Evolutionary conservation across 2,113 vertebrate species (phyloP), one percentile per base, ranked within the genome.

Genomic region (Python bivittatus): DNA sequence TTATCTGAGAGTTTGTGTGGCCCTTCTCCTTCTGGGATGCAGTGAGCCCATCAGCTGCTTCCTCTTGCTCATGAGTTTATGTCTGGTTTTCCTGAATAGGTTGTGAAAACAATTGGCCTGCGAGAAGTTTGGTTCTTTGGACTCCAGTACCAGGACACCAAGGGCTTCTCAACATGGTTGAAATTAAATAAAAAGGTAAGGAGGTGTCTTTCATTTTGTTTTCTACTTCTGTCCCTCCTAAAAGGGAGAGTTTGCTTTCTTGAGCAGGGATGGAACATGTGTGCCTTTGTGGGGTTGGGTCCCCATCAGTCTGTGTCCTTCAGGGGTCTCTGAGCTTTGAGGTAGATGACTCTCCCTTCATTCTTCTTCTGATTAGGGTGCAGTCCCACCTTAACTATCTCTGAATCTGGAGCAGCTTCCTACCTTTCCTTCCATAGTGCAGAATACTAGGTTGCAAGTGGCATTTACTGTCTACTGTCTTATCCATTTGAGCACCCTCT

Each of bases 101-200:
- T 99, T 56, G 99, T 99, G 95, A 99, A 99, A 97, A 99, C 99
- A 57, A 99, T 99, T 48, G 99, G 99, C 38, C 97, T 99, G 64
- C 97, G 99, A 94, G 99, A 99, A 96, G 98, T 99, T 90, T 99
- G 99, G 99, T 99, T 99, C 96, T 99, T 99, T 94, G 99, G 99
- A 86, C 98, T 99, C 91, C 99, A 99, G 92, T 99, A 99, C 96
- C 99, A 99, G 95, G 99, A 99, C 91, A 99, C 99, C 90, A 99
- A 99, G 95, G 98, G 99, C 92, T 99, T 99, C 96, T 99, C 98
- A 9, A 99, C 99, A 2, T 99, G 99, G 99, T 98, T 99, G 93
- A 99, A 99, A 96, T 97, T 99, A 94, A 99, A 99, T 96, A 99
- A 99, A 97, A 99, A 99, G 98, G 99, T 99, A 98, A 91, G 29